A percentile compares a stretch with the other conserved stretches of the same genome.
phyloP scores from a whole-genome alignment of 2,797 vertebrate species.

The Toxotes lorentzi region DNA sequence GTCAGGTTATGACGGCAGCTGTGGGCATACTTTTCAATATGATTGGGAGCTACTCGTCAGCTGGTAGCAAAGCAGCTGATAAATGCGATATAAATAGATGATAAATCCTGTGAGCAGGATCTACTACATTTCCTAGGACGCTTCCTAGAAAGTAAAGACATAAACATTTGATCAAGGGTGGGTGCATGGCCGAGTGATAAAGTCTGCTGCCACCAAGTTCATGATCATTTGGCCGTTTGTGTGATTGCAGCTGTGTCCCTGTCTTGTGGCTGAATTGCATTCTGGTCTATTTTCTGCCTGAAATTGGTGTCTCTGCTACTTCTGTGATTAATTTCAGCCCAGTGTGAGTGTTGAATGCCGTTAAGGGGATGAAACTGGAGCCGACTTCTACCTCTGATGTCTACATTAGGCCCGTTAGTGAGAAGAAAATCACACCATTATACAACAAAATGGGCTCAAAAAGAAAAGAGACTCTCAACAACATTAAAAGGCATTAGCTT shows the following conservation, averaged over 20 bases:
- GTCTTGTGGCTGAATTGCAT: slow-evolving; percentile 31
- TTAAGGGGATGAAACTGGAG: neutral
- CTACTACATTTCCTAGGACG: slow-evolving; percentile 3
- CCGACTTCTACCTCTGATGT: slow-evolving; percentile 6
- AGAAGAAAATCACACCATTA: neutral
- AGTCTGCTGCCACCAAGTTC: neutral
- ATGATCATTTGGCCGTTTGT: neutral
- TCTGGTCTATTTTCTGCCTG: slow-evolving; percentile 30
- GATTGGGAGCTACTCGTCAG: no score
- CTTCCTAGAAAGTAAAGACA: neutral
- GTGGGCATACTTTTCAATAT: no score
- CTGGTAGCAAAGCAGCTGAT: no score
- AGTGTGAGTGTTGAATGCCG: neutral
- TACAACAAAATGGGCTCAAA: neutral
- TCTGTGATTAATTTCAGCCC: slow-evolving; percentile 25
- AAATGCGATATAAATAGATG: no score
- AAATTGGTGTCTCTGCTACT: slow-evolving; percentile 1
- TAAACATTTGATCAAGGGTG: neutral
- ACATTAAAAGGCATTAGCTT: neutral
- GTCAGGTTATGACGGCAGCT: no score
- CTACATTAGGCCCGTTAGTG: neutral
- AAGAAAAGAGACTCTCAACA: neutral
- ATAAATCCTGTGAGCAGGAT: neutral
- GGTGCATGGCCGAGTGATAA: neutral
- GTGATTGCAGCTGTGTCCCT: slow-evolving; percentile 37